A percentile compares a stretch with the other conserved stretches of the same genome.
Evolutionary conservation across 2,113 vertebrate species (phyloP).

Genomic region (Nerophis ophidion): DNA sequence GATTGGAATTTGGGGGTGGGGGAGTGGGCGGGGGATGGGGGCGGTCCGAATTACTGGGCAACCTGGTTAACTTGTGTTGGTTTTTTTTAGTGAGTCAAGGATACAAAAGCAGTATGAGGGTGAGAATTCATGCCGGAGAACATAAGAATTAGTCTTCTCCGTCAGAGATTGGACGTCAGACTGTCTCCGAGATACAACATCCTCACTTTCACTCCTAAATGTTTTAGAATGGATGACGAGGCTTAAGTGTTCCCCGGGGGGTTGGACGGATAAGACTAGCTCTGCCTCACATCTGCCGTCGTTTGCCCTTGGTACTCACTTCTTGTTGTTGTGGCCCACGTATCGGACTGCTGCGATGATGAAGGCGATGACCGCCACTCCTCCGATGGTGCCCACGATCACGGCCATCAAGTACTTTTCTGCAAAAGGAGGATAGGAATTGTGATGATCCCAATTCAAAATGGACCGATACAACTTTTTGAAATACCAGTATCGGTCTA

Average conservation of each 20-base stretch:
- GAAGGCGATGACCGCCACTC: slow-evolving; percentile 77
- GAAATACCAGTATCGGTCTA: too few relatives aligned
- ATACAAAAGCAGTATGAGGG: slow-evolving; percentile 63
- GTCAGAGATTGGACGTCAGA: slow-evolving; percentile 43
- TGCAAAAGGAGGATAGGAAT: slow-evolving; percentile 40
- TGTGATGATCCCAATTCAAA: neutral
- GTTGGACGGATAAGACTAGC: slow-evolving; percentile 15
- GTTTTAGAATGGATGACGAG: slow-evolving; percentile 75
- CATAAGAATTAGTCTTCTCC: slow-evolving; percentile 61
- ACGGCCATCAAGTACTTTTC: slow-evolving; percentile 80
- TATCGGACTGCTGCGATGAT: slow-evolving; percentile 79
- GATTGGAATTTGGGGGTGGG: slow-evolving; percentile 41
- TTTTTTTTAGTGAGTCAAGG: slow-evolving; percentile 64
- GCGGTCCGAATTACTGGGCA: slow-evolving; percentile 13
- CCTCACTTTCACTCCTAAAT: slow-evolving; percentile 48
- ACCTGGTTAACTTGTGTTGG: slow-evolving; percentile 61
- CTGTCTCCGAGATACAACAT: slow-evolving; percentile 39
- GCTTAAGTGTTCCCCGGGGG: slow-evolving; percentile 72
- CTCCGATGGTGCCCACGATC: slow-evolving; percentile 76
- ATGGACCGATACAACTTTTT: neutral
- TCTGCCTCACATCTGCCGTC: slow-evolving; percentile 34
- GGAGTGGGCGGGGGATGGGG: too few relatives aligned
- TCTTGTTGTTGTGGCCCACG: slow-evolving; percentile 77
- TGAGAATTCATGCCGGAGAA: slow-evolving; percentile 52
- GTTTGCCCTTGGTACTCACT: slow-evolving; percentile 65